Percentiles rank a stretch among this genome's conserved stretches.
Evolutionary conservation across 2,888 invertebrate genomes (phyloP).

Genomic region (Zonitis immaculata): DNA sequence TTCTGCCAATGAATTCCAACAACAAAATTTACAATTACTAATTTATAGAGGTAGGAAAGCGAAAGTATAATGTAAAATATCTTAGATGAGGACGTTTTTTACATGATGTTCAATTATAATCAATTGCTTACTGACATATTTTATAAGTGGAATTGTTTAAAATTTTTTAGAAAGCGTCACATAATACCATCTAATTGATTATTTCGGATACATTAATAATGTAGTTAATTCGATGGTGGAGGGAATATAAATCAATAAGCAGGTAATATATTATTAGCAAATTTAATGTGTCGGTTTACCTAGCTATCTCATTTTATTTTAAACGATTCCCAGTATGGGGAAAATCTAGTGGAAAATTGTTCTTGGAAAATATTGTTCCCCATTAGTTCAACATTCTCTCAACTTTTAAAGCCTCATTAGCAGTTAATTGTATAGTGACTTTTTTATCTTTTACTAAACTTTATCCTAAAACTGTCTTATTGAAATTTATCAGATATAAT

Average conservation of each 20-base stretch:
- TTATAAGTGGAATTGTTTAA: no score
- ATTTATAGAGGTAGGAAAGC: no score
- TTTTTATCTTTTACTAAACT: slow-evolving; percentile 16
- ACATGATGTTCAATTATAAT: no score
- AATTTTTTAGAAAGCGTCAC: no score
- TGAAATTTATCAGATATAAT: slow-evolving; percentile 18
- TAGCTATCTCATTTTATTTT: slow-evolving; percentile 29
- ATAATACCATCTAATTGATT: not conserved
- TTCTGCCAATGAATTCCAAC: no score
- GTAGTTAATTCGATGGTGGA: not conserved
- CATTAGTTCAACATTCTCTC: slow-evolving; percentile 20
- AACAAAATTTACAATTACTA: no score
- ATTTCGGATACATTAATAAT: not conserved
- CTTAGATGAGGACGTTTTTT: no score
- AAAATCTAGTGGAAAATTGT: slow-evolving; percentile 33
- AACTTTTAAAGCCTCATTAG: slow-evolving; percentile 25
- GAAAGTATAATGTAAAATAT: no score
- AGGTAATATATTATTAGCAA: not conserved
- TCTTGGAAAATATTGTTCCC: slow-evolving; percentile 24
- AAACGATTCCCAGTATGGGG: slow-evolving; percentile 27
- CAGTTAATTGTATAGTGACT: slow-evolving; percentile 22
- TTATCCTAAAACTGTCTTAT: slow-evolving; percentile 17
- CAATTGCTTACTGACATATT: no score
- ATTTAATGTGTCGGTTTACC: not conserved
- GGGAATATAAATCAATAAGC: not conserved